Conservation (phyloP, 2,113 vertebrate species). For the Bufo bufo region DNA sequence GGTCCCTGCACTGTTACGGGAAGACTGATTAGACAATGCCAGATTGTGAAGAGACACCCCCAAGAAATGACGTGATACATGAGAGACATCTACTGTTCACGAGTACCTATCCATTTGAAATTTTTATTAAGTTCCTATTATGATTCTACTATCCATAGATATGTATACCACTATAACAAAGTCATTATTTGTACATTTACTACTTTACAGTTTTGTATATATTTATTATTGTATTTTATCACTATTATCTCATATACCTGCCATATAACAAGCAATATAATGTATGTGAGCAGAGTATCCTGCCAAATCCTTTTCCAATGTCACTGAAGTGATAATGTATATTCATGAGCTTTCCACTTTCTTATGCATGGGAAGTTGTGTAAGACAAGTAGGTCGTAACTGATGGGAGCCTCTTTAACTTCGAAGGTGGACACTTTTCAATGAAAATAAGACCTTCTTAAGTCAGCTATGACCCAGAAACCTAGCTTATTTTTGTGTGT, state of each 20-base stretch:
- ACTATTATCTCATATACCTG: background rate
- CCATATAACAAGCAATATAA: background rate
- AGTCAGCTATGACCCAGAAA: background rate
- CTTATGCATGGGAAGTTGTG: constrained; percentile 24
- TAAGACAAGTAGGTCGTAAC: constrained; percentile 36
- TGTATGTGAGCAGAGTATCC: background rate
- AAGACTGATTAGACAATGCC: too few species aligned
- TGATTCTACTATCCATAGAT: too few species aligned
- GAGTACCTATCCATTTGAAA: too few species aligned
- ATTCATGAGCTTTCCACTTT: constrained; percentile 25
- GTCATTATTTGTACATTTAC: background rate
- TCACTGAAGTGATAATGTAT: constrained; percentile 22
- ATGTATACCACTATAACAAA: background rate
- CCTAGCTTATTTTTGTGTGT: background rate
- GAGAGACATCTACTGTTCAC: too few species aligned
- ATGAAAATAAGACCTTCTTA: background rate
- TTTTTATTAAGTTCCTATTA: too few species aligned
- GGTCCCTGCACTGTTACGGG: too few species aligned
- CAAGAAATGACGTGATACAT: too few species aligned
- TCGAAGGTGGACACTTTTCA: constrained; percentile 4
- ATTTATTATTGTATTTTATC: background rate
- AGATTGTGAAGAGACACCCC: too few species aligned
- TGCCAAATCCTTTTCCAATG: background rate
- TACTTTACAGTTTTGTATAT: background rate
- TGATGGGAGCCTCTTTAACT: constrained; percentile 22